A percentile compares a stretch with the other conserved stretches of the same genome.
Evolutionary conservation across 2,797 vertebrate genomes (phyloP).

Genomic region (Oreochromis grahami): DNA sequence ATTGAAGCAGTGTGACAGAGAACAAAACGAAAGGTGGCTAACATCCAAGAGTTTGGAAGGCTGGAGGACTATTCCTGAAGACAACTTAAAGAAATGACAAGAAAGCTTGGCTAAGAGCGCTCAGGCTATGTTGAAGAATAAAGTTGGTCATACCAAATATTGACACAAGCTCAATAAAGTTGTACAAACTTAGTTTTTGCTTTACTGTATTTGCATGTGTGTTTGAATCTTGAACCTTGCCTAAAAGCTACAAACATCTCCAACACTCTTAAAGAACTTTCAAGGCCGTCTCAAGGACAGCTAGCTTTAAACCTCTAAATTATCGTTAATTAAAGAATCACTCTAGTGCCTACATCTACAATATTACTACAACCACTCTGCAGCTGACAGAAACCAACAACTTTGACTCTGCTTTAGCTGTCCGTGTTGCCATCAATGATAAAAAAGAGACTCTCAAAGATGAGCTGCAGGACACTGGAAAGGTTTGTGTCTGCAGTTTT

Average conservation of each 20-base stretch:
- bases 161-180: neutral
- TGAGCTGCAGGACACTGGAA: neutral
- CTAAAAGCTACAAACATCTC: neutral
- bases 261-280: neutral
- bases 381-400: neutral
- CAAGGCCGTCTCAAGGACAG: neutral
- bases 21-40: neutral
- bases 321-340: neutral
- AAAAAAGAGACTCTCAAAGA: neutral
- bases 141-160: neutral
- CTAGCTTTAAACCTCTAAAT: neutral
- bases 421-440: neutral
- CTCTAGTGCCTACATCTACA: neutral
- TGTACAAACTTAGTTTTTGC: neutral
- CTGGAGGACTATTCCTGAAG: neutral
- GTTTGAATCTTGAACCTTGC: neutral
- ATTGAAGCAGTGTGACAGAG: neutral
- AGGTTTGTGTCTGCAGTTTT: neutral
- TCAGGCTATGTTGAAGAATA: neutral
- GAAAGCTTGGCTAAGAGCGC: neutral
- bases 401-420: neutral
- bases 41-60: neutral
- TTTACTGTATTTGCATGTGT: neutral
- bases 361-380: neutral
- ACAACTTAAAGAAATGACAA: neutral